A percentile compares a stretch with the other conserved stretches of the same genome.
phyloP scores from a whole-genome alignment of 2,888 invertebrate species.

The Synanthedon andrenaeformis region DNA sequence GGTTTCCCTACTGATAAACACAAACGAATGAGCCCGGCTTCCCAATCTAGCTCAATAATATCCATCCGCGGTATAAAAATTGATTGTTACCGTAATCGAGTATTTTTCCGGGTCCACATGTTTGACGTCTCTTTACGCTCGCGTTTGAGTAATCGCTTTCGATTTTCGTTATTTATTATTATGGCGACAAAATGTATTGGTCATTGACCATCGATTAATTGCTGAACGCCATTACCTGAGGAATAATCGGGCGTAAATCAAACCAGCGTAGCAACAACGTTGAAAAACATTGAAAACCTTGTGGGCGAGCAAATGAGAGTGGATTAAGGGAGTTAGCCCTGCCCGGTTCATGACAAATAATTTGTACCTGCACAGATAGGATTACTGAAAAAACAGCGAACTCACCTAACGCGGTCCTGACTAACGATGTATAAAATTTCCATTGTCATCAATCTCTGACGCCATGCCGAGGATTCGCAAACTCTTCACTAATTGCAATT shows the following conservation, averaged over 20 bases:
- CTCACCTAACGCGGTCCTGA: conserved; percentile 62
- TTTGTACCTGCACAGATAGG: conserved; percentile 43
- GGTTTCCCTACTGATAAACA: conserved; percentile 60
- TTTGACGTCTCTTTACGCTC: conserved; percentile 21
- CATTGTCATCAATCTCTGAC: conserved; percentile 71
- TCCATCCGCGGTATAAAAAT: conserved; percentile 49
- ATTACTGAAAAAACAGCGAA: conserved; percentile 60
- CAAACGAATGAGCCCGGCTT: conserved; percentile 50
- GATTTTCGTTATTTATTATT: conserved; percentile 41
- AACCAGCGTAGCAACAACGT: conserved; percentile 2
- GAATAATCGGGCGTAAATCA: conserved; percentile 1
- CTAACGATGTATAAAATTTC: conserved; percentile 71
- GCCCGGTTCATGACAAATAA: conserved; percentile 34
- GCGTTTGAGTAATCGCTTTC: conserved; percentile 35
- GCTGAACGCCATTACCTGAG: conserved; percentile 21
- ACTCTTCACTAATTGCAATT: conserved; percentile 70
- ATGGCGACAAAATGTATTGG: conserved; percentile 43
- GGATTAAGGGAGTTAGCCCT: conserved; percentile 23
- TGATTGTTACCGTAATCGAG: conserved; percentile 39
- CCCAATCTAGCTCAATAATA: conserved; percentile 44
- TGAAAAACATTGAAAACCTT: conserved; percentile 7
- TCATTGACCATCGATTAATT: conserved; percentile 39
- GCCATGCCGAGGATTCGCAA: conserved; percentile 63
- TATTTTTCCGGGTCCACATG: conserved; percentile 32
- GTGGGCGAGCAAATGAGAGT: not conserved